A percentile compares a stretch with the other conserved stretches of the same genome.
phyloP scores from a whole-genome alignment of 2,113 vertebrate genomes.

The Corynorhinus townsendii region DNA sequence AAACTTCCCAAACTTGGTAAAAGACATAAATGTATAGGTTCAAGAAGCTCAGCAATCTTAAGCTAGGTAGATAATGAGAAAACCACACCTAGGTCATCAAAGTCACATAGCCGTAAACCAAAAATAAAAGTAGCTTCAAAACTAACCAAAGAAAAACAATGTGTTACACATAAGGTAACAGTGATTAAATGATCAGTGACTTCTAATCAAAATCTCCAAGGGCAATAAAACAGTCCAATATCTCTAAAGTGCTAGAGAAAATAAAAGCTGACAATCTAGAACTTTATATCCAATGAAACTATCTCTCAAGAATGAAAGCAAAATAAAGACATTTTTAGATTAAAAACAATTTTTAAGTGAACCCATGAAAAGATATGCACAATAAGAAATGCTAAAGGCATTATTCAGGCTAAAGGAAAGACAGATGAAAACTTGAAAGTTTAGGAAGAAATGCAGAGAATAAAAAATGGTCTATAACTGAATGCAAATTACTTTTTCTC shows the following conservation, averaged over 20 bases:
- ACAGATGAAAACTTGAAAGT: neutral
- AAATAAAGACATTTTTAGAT: neutral
- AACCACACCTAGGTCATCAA: neutral
- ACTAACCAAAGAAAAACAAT: neutral
- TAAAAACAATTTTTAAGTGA: neutral
- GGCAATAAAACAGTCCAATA: neutral
- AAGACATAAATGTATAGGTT: neutral
- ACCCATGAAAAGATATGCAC: neutral
- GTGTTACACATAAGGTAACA: neutral
- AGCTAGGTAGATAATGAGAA: neutral
- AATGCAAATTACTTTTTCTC: neutral
- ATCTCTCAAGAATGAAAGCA: neutral
- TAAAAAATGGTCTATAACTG: neutral
- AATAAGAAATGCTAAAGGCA: neutral
- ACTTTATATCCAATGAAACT: neutral
- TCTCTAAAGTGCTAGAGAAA: neutral
- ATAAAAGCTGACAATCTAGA: neutral
- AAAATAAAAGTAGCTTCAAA: neutral
- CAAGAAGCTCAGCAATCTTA: neutral
- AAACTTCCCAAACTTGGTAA: neutral
- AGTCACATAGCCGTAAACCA: neutral
- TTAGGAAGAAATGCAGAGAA: neutral
- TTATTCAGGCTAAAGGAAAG: neutral
- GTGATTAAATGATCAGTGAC: neutral
- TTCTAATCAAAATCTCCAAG: neutral